Evolutionary conservation across 2,888 invertebrate genomes (phyloP).

Genomic region (Adelphocoris suturalis): DNA sequence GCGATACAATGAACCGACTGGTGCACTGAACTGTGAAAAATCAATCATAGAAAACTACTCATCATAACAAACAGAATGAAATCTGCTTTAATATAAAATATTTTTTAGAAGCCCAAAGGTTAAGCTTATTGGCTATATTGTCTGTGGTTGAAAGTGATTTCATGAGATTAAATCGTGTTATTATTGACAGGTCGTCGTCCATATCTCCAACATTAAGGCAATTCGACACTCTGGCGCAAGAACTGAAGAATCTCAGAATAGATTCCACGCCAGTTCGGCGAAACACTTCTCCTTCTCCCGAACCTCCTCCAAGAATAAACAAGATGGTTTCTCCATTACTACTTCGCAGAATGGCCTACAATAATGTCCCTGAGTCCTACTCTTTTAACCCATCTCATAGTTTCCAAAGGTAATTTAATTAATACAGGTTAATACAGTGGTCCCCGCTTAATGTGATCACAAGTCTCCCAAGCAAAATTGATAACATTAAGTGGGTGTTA

Average conservation of each 20-base stretch:
- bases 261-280: constrained; percentile 72
- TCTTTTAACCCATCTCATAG: constrained; percentile 53
- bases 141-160: no score
- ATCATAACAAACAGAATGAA: no score
- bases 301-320: constrained; percentile 76
- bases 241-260: constrained; percentile 72
- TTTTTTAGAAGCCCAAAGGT: no score
- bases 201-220: constrained; percentile 76
- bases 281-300: constrained; percentile 75
- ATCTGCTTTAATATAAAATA: no score
- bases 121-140: no score
- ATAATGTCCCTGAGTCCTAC: constrained; percentile 67
- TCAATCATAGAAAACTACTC: no score
- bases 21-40: no score
- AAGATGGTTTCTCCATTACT: constrained; percentile 75
- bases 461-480: no score
- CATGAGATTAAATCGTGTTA: background rate
- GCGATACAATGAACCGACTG: no score
- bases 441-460: no score
- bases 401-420: constrained; percentile 67
- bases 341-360: constrained; percentile 72
- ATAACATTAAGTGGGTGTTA: no score
- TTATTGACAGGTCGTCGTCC: constrained; percentile 76
- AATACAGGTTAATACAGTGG: no score
- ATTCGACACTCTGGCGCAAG: constrained; percentile 70